phyloP scores from a whole-genome alignment of 2,113 vertebrate genomes.

The Pituophis catenifer region DNA sequence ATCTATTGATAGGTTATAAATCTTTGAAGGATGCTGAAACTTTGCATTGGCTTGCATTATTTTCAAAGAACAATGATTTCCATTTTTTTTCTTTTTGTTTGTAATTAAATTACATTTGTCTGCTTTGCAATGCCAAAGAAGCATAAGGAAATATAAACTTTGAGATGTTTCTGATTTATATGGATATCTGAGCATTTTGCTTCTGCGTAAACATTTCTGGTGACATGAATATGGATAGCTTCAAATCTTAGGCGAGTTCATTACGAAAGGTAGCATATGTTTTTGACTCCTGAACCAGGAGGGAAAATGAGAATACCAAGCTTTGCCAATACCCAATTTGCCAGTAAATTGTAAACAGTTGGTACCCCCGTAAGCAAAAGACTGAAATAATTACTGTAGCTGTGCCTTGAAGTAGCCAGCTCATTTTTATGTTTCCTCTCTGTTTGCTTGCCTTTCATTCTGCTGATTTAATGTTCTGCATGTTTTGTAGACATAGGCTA shows the following conservation, averaged over 20 bases:
- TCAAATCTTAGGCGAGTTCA: slow-evolving; percentile 69
- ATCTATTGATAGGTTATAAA: slow-evolving; percentile 63
- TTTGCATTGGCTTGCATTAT: slow-evolving; percentile 40
- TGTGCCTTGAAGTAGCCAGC: slow-evolving; percentile 65
- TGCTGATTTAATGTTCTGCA: slow-evolving; percentile 63
- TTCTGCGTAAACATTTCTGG: slow-evolving; percentile 72
- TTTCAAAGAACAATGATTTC: slow-evolving; percentile 55
- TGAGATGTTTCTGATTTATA: slow-evolving; percentile 74
- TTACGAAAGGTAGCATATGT: slow-evolving; percentile 73
- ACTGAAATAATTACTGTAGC: slow-evolving; percentile 71
- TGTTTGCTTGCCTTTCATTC: slow-evolving; percentile 51
- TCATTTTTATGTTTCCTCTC: slow-evolving; percentile 64
- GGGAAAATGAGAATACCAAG: slow-evolving; percentile 69
- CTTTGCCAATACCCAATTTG: slow-evolving; percentile 56
- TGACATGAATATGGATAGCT: slow-evolving; percentile 75
- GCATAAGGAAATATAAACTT: slow-evolving; percentile 73
- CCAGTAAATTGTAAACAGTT: slow-evolving; percentile 74
- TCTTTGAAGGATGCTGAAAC: slow-evolving; percentile 52
- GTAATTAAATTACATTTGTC: slow-evolving; percentile 72
- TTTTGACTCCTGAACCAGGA: slow-evolving; percentile 75
- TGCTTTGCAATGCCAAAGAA: slow-evolving; percentile 69
- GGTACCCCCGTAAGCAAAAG: slow-evolving; percentile 68
- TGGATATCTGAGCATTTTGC: slow-evolving; percentile 71
- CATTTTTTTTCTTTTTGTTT: slow-evolving; percentile 63
- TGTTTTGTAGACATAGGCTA: slow-evolving; percentile 57